These are phyloP conservation scores for Aphyosemion australe DNA, from an alignment of 2,113 vertebrate species.

Conservation along the genomic window DNA sequence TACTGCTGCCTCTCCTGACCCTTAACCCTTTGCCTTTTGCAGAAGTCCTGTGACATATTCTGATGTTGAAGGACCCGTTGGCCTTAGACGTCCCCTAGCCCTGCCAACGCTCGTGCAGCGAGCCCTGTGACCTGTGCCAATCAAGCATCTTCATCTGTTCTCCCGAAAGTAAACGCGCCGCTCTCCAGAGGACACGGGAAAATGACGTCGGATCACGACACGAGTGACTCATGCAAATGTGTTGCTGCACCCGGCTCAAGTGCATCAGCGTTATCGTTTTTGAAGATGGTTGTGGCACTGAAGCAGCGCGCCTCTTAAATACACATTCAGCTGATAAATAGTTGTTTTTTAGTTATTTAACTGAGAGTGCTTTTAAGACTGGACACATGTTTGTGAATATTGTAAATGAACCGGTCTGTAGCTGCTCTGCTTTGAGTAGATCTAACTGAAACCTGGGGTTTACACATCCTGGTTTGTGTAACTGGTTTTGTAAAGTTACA, in stretches of 20 bases:
- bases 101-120: slow-evolving; percentile 24
- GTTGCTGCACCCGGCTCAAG: no score
- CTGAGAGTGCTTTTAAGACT: slow-evolving; percentile 78
- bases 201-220: slow-evolving; percentile 13
- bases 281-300: slow-evolving; percentile 32
- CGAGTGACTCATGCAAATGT: no score
- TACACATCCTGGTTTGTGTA: slow-evolving; percentile 52
- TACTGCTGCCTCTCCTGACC: not conserved
- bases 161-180: slow-evolving; percentile 37
- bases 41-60: slow-evolving; percentile 79
- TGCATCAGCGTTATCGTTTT: slow-evolving; percentile 47
- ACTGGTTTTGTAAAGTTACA: slow-evolving; percentile 47
- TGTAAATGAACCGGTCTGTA: slow-evolving; percentile 86
- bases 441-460: slow-evolving; percentile 40
- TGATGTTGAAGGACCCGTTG: slow-evolving; percentile 25
- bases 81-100: slow-evolving; percentile 26
- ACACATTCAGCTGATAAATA: slow-evolving; percentile 61
- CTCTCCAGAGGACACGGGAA: slow-evolving; percentile 31
- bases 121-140: slow-evolving; percentile 64
- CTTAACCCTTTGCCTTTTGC: slow-evolving; percentile 28
- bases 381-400: slow-evolving; percentile 95
- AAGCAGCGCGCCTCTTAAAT: slow-evolving; percentile 81
- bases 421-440: slow-evolving; percentile 32
- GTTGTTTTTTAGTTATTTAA: slow-evolving; percentile 91
- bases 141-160: slow-evolving; percentile 46